Conservation (phyloP, 1,140 invertebrate species). For the Lepidostoma basale region DNA sequence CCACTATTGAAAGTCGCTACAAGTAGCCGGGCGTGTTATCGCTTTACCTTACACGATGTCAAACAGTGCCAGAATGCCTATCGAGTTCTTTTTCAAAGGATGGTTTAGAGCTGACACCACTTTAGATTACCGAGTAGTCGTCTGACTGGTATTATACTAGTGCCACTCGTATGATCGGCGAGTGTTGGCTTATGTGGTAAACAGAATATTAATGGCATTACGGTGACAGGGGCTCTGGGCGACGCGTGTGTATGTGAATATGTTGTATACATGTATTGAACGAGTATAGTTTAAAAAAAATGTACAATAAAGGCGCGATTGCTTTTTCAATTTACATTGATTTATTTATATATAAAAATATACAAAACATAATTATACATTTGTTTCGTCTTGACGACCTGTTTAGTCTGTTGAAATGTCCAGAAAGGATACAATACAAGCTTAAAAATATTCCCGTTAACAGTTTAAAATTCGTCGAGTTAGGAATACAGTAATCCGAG, state of each 20-base stretch:
- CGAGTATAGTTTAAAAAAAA: too few relatives aligned
- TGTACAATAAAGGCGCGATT: too few relatives aligned
- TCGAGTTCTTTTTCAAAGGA: not conserved
- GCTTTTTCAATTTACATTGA: too few relatives aligned
- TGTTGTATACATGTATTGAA: not conserved
- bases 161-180: not conserved
- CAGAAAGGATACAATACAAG: too few relatives aligned
- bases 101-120: slow-evolving; percentile 1
- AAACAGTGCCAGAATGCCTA: slow-evolving; percentile 16
- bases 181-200: not conserved
- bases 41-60: slow-evolving; percentile 16
- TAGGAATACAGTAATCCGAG: too few relatives aligned
- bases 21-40: slow-evolving; percentile 7
- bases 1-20: not conserved
- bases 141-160: slow-evolving; percentile 1
- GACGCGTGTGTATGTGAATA: not conserved
- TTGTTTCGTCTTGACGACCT: too few relatives aligned
- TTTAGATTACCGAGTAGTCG: not conserved
- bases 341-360: too few relatives aligned
- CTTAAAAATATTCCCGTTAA: too few relatives aligned
- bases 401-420: too few relatives aligned
- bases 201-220: slow-evolving; percentile 26
- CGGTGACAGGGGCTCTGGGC: slow-evolving; percentile 13
- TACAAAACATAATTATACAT: too few relatives aligned
- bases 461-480: too few relatives aligned